A percentile compares a stretch with the other conserved stretches of the same genome.
Evolutionary conservation across 2,113 vertebrate species (phyloP).

Genomic region (Rostratula benghalensis): DNA sequence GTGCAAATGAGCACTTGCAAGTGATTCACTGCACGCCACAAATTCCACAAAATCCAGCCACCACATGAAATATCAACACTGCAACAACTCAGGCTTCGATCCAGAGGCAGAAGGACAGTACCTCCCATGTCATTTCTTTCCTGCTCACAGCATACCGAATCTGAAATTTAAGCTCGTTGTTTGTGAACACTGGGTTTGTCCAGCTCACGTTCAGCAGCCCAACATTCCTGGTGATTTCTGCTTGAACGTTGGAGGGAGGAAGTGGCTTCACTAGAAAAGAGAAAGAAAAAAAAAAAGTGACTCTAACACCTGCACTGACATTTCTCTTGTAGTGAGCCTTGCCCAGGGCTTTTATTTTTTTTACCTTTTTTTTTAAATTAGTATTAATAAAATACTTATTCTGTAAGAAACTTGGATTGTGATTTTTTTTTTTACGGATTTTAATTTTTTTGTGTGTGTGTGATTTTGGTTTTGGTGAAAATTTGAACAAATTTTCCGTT

Average conservation of each 20-base stretch:
- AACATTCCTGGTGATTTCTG: constrained; percentile 73
- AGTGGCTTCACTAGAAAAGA: constrained; percentile 84
- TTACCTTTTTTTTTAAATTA: no score
- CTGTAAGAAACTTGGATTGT: no score
- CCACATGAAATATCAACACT: accelerated
- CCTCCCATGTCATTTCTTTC: constrained; percentile 80
- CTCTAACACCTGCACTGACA: not conserved
- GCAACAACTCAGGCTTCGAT: not conserved
- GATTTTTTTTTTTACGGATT: no score
- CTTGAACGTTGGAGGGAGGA: constrained; percentile 77
- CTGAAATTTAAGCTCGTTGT: constrained; percentile 79
- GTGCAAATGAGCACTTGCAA: not conserved
- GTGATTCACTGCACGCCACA: not conserved
- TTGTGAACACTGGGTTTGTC: constrained; percentile 76
- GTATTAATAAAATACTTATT: no score
- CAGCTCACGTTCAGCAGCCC: constrained; percentile 84
- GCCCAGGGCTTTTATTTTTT: no score
- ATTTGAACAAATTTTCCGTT: no score
- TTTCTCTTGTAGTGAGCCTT: not conserved
- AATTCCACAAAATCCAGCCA: not conserved
- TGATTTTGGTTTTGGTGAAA: no score
- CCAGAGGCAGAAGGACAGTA: constrained; percentile 18
- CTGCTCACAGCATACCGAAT: constrained; percentile 73
- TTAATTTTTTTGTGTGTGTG: no score
- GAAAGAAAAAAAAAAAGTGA: not conserved